Base-by-base conservation (phyloP, 2,888 invertebrate genomes). In the Pachycephus smyrnensis region DNA sequence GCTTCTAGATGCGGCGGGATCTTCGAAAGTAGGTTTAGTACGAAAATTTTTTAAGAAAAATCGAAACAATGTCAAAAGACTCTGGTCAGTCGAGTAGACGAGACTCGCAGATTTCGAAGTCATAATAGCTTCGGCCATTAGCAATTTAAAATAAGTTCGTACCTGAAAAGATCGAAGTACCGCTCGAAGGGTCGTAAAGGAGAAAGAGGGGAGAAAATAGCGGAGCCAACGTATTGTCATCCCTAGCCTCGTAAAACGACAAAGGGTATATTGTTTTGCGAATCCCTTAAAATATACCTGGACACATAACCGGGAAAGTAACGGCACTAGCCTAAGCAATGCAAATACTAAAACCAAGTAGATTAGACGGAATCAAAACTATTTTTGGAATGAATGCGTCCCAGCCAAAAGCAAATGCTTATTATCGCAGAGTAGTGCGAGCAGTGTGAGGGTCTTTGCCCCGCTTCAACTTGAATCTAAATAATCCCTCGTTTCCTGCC, bases 1-100 rank as follows among this genome's bases (percentile, higher is more conserved):
- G 83, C 76, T 77, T 69, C 33, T 76, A 12, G 15, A 75, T 73
- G 76, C 81, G 87, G 86, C 87, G 84, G 78, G 73, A 55, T 75
- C 36, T 78, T 78, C 73, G 73, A 78, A 78, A 75, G 73, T 23
- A 35, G 11, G 9, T 55, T 55, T 55, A 2, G 23, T 55, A 23
- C 0, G 6, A 40, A 40, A 15, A 40, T 40, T 15, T 40, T 40
- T 40, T 15, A 11, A 36, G 6, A 23, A 40, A 40, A 40, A 23
- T 9, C 0, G 23, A 40, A 6, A 23, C 4, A 40, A 40, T 55
- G 23, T 23, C 55, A 55, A 55, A 23, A 55, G 55, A 23, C 23
- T 40, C 40, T 23, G 23, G 23, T 55, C 23, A 23, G 2, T 55
- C 55, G 23, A 55, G 2, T 55, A 55, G 9, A 55, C 23, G 23